Percentiles rank a stretch among this genome's conserved stretches.
Evolutionary conservation across 1,140 invertebrate genomes (phyloP).

Genomic region (Nymphalis io): DNA sequence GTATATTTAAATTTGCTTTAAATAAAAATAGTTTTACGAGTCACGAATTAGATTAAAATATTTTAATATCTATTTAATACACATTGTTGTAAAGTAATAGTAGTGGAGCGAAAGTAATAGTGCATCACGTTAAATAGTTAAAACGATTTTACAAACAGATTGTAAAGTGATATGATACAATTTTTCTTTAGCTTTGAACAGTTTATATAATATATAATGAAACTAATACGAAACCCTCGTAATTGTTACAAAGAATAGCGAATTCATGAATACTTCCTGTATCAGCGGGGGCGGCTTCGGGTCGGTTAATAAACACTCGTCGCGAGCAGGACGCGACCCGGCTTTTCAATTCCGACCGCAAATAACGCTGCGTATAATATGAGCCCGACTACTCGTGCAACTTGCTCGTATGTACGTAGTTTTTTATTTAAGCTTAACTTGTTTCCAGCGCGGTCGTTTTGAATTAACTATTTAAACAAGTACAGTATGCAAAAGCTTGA

Average conservation of each 20-base stretch:
- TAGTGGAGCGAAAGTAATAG: too few relatives aligned
- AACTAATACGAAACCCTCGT: neutral
- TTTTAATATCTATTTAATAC: neutral
- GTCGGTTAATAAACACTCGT: slow-evolving; percentile 24
- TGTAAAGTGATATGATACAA: too few relatives aligned
- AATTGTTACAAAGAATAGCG: slow-evolving; percentile 19
- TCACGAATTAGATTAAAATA: neutral
- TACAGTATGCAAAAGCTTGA: neutral
- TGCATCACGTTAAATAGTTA: too few relatives aligned
- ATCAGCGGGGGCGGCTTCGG: slow-evolving; percentile 18
- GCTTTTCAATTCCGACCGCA: slow-evolving; percentile 27
- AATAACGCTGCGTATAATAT: slow-evolving; percentile 20
- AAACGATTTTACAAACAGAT: too few relatives aligned
- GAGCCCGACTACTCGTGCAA: neutral
- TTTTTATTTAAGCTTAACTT: slow-evolving; percentile 1
- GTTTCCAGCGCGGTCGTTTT: neutral
- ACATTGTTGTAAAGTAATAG: too few relatives aligned
- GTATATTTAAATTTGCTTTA: neutral
- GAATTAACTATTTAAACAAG: neutral
- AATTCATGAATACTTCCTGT: slow-evolving; percentile 13
- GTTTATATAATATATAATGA: neutral
- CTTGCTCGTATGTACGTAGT: neutral
- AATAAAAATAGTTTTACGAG: neutral
- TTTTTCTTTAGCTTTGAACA: neutral
- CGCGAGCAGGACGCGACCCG: slow-evolving; percentile 9